phyloP scores from a whole-genome alignment of 2,113 vertebrate species.

The Ovis canadensis region DNA sequence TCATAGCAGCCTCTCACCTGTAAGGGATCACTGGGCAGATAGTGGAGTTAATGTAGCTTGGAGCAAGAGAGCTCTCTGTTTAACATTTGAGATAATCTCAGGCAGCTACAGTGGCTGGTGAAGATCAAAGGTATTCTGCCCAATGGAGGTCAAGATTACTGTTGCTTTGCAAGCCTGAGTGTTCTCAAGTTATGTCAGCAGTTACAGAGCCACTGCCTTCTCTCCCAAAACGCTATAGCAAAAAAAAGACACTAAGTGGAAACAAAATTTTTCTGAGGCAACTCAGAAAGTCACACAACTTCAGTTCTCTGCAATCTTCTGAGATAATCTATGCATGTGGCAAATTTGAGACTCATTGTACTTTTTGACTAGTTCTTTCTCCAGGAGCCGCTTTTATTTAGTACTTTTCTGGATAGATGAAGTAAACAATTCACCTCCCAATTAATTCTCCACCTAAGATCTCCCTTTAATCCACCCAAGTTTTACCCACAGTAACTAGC shows the following conservation, averaged over 20 bases:
- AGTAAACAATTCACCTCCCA: neutral
- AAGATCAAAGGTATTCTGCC: constrained; percentile 62
- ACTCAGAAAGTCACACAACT: neutral
- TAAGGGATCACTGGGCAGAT: constrained; percentile 24
- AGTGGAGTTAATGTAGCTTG: constrained; percentile 2
- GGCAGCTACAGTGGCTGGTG: constrained; percentile 51
- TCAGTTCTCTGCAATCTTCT: neutral
- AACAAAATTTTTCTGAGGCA: neutral
- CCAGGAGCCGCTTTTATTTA: neutral
- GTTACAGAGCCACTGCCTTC: neutral
- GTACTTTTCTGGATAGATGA: neutral
- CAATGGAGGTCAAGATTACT: constrained; percentile 23
- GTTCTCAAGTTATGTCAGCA: neutral
- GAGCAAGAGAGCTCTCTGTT: constrained; percentile 7
- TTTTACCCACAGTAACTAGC: neutral
- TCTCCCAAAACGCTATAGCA: neutral
- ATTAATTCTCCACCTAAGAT: neutral
- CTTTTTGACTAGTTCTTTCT: neutral
- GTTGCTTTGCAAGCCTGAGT: constrained; percentile 29
- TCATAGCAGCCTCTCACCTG: neutral
- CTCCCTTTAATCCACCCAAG: neutral
- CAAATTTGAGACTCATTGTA: neutral
- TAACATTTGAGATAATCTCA: constrained; percentile 58
- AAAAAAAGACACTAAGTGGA: neutral
- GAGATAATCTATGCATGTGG: neutral